phyloP scores from a whole-genome alignment of 2,888 invertebrate genomes.

The Agrochola circellaris region DNA sequence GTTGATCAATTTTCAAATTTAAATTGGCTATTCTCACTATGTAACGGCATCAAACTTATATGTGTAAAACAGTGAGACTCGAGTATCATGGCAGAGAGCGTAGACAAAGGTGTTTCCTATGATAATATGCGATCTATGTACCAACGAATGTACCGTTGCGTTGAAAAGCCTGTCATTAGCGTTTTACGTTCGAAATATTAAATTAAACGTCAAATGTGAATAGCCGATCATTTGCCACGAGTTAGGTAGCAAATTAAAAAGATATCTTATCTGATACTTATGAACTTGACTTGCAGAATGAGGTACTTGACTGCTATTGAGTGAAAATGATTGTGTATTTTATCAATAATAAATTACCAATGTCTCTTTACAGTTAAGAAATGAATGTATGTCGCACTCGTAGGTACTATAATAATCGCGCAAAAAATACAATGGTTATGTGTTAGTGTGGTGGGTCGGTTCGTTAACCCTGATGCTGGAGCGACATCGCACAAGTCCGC shows the following conservation, averaged over 20 bases:
- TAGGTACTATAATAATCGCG: constrained; percentile 62
- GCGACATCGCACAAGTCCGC: constrained; percentile 69
- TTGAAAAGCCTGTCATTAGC: constrained; percentile 63
- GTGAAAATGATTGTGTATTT: constrained; percentile 57
- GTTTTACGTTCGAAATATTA: constrained; percentile 60
- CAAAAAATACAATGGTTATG: constrained; percentile 74
- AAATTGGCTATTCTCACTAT: constrained; percentile 12
- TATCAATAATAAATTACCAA: constrained; percentile 61
- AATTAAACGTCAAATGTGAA: constrained; percentile 66
- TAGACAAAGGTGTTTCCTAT: constrained; percentile 49
- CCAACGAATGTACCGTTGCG: constrained; percentile 70
- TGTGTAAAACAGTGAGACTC: constrained; percentile 8
- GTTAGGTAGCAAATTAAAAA: constrained; percentile 49
- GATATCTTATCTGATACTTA: constrained; percentile 54
- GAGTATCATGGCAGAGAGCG: constrained; percentile 13
- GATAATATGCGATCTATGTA: constrained; percentile 48
- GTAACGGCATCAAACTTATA: constrained; percentile 54
- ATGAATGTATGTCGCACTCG: constrained; percentile 63
- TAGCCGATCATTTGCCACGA: constrained; percentile 49
- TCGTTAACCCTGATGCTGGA: constrained; percentile 81
- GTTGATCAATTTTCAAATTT: constrained; percentile 14
- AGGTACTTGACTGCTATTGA: constrained; percentile 42
- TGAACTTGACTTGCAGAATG: constrained; percentile 59
- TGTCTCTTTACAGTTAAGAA: constrained; percentile 68
- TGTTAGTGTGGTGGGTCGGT: constrained; percentile 74